These are phyloP conservation scores for Chironomus tepperi DNA, from an alignment of 1,140 invertebrate species.

Conservation along the genomic window DNA sequence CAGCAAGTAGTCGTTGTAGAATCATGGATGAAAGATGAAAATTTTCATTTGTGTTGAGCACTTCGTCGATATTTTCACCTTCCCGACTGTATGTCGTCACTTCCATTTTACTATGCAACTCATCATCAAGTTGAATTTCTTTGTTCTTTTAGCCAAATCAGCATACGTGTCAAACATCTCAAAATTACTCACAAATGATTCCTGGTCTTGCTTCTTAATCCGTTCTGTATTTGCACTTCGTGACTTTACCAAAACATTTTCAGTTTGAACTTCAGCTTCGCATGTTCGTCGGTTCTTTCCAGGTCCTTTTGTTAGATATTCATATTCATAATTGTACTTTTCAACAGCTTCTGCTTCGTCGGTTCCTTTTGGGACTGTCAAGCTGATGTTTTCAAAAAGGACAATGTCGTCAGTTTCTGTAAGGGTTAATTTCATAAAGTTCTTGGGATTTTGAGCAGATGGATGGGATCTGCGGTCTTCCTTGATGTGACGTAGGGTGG, in stretches of 20 bases:
- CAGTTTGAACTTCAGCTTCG: slow-evolving; percentile 56
- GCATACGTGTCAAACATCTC: slow-evolving; percentile 61
- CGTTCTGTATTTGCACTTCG: slow-evolving; percentile 48
- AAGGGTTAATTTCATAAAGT: slow-evolving; percentile 47
- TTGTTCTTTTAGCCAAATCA: slow-evolving; percentile 36
- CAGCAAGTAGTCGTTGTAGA: slow-evolving; percentile 57
- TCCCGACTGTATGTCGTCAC: slow-evolving; percentile 36
- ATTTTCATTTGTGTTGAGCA: slow-evolving; percentile 37
- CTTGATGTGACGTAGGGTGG: slow-evolving; percentile 12
- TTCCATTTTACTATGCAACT: slow-evolving; percentile 31
- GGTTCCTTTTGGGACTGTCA: slow-evolving; percentile 49
- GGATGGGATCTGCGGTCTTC: slow-evolving; percentile 30
- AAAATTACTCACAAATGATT: slow-evolving; percentile 59
- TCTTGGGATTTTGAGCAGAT: slow-evolving; percentile 22
- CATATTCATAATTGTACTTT: slow-evolving; percentile 54
- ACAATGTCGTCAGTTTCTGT: slow-evolving; percentile 56
- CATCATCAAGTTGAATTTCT: slow-evolving; percentile 40
- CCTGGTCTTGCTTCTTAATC: slow-evolving; percentile 45
- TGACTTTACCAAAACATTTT: slow-evolving; percentile 47
- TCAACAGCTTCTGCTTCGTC: slow-evolving; percentile 46
- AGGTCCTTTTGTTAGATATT: slow-evolving; percentile 50
- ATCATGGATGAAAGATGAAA: slow-evolving; percentile 53
- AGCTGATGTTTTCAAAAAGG: slow-evolving; percentile 53
- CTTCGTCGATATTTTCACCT: slow-evolving; percentile 34
- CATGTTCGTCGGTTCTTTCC: slow-evolving; percentile 52